Base-by-base conservation (phyloP, 2,888 invertebrate genomes). In the Lithophane semibrunnea region DNA sequence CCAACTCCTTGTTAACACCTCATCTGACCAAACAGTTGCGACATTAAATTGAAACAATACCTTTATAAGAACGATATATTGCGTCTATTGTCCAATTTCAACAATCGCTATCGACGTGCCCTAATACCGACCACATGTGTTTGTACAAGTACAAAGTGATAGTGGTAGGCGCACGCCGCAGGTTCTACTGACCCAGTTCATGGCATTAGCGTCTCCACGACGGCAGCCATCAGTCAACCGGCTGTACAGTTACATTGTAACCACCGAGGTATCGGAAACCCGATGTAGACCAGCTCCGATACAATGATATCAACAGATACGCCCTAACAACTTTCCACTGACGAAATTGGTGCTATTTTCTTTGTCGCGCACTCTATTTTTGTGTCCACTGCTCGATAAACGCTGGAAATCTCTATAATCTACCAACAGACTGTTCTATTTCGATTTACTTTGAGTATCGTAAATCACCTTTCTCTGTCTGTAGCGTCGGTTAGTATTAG, bases 141-240 rank as follows among this genome's bases (percentile, higher is more conserved):
- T 93, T 92, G 91, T 90, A 90, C 90, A 91, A 93, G 92, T 92
- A 91, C 87, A 90, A 89, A 91, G 85, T 87, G 89, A 86, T 88
- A 88, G 90, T 88, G 83, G 83, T 88, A 91, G 87, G 89, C 86
- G 90, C 91, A 88, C 88, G 88, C 79, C 87, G 87, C 87, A 85
- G 92, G 91, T 90, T 90, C 92, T 80, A 93, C 90, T 95, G 94
- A 93, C 95, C 95, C 92, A 93, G 93, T 91, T 95, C 80, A 84
- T 84, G 88, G 90, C 87, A 93, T 94, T 94, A 94, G 93, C 94
- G 93, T 91, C 92, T 90, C 89, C 89, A 86, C 88, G 85, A 86
- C 88, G 88, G 87, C 89, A 86, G 83, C 88, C 86, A 90, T 92
- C 91, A 86, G 92, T 92, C 93, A 92, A 90, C 88, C 75, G 86